Evolutionary conservation across 2,888 invertebrate species (phyloP).

Genomic region (Geophilus truncorum): DNA sequence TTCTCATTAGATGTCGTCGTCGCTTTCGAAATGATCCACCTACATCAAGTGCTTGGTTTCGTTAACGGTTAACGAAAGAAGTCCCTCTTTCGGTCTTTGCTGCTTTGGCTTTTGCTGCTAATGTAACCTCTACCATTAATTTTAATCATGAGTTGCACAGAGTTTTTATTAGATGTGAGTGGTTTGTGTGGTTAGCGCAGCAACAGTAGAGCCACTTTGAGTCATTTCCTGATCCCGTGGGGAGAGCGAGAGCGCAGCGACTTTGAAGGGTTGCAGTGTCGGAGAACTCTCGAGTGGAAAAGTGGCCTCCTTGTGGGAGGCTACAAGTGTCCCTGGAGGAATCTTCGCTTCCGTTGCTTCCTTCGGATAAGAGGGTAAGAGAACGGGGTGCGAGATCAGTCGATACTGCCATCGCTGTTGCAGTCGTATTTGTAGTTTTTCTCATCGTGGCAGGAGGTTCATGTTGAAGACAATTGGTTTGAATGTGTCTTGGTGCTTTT

Average conservation of each 20-base stretch:
- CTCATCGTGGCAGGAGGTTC: no score
- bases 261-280: background rate
- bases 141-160: background rate
- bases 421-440: no score
- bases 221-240: background rate
- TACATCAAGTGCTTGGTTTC: background rate
- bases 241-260: background rate
- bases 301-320: constrained; percentile 11
- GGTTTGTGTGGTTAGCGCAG: background rate
- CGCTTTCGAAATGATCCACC: background rate
- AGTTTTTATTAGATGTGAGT: background rate
- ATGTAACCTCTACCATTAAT: background rate
- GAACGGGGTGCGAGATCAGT: background rate
- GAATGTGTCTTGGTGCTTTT: no score
- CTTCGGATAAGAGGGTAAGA: background rate
- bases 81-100: background rate
- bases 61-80: background rate
- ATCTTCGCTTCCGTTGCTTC: background rate
- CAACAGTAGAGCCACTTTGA: background rate
- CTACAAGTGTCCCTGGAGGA: background rate
- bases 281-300: constrained; percentile 4
- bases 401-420: no score
- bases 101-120: background rate
- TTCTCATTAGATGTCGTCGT: background rate
- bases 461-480: no score